Base-by-base conservation (phyloP, 2,113 vertebrate species). In the Lynx canadensis region DNA sequence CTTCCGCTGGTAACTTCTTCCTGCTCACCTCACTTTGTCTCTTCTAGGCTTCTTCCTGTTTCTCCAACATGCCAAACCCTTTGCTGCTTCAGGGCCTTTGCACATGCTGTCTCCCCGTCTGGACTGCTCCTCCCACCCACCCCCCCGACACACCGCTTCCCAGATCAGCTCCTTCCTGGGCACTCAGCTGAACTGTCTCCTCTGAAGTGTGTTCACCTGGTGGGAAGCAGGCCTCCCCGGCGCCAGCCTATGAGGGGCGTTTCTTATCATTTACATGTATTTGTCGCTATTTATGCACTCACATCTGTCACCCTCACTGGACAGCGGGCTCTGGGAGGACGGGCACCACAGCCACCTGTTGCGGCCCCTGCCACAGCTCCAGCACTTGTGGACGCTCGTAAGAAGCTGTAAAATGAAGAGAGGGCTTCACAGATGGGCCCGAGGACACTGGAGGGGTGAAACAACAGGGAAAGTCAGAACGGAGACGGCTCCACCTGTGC, bases 301-400 rank as follows among this genome's bases (percentile, higher is more conserved):
- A 0, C 0, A 1, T 31, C 81, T 14, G 13, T 21, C n/a, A 11
- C 8, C 29, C 6, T 79, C 18, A 1, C 52, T 38, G 65, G 31
- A 36, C 48, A 10, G 29, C 7, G 45, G 33, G 84, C 21, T 23
- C 50, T 33, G 29, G 18, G 3, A 52, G 9, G 50, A 74, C 33
- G 7, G 76, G 15, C 15, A 48, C 55, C 48, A 5, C 1, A n/a
- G 48, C 79, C 10, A 14, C 25, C 14, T 9, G 18, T 38, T 48
- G 57, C 0, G 4, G 29, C 55, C 68, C 45, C 10, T 74, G 21
- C 29, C 2, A 1, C 14, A 4, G 29, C 0, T 0, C 0, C 1
- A 45, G 29, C 21, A 9, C 33, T 18, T 7, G 16, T 1, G 6
- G 74, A 31, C 23, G 25, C 38, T 68, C 7, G 0, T 8, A 7